Base-by-base conservation (phyloP, 2,888 invertebrate genomes). In the Lissocephala sabroskyi region DNA sequence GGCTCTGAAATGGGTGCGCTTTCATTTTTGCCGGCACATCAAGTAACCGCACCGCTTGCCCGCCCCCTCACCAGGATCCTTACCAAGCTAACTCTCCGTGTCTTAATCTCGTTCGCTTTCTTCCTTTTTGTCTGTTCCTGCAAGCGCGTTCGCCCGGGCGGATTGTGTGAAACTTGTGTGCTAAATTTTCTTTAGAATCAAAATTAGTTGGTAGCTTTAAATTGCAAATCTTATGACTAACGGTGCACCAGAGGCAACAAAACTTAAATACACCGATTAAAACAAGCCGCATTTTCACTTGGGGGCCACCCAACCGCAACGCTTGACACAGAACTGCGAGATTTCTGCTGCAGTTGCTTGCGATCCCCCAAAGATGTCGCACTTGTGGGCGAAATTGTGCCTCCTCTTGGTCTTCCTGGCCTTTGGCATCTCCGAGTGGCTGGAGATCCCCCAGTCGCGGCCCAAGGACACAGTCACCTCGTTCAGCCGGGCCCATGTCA, bases 1-100 rank as follows among this genome's bases (percentile, higher is more conserved):
- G 55, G 84, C 85, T 30, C 65, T 85, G 11, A 85, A 83, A 62
- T 84, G 85, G 85, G 77, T 84, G 61, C 82, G 84, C 51, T 82
- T 82, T 32, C 83, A 83, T 66, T 65, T 85, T 35, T 85, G 85
- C 66, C 80, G 81, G 41, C 83, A 84, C 74, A 73, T 83, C 41
- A 83, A 82, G 65, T 82, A 75, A 56, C 55, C 17, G 43, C 29
- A 3, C 32, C 39, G 47, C 26, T 10, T 5, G 10, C 2, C 5
- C 19, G 19, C 6, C 17, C n/a, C n/a, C n/a, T n/a, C n/a, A n/a
- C n/a, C n/a, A n/a, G n/a, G n/a, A n/a, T n/a, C n/a, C n/a, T n/a
- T n/a, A n/a, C n/a, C n/a, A n/a, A n/a, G n/a, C n/a, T n/a, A 23
- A 23, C 7, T 23, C 7, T 23, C 7, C 7, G 3, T 7, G 7